Conservation (phyloP, 2,113 vertebrate species). For the Willisornis vidua region DNA sequence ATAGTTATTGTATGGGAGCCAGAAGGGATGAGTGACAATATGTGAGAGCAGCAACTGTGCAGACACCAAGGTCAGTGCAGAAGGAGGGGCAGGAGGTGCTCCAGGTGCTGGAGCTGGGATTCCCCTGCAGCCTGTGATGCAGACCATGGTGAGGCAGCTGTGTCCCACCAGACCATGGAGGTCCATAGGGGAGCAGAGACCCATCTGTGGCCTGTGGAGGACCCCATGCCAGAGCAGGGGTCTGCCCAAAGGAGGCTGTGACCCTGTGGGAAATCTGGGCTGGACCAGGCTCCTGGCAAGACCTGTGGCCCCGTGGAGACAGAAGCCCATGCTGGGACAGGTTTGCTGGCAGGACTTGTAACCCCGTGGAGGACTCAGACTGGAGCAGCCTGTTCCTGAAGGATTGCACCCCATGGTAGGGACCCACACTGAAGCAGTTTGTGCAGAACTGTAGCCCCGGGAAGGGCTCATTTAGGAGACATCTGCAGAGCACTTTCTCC, state of each 20-base stretch:
- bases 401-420: background rate
- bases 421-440: too few relatives aligned
- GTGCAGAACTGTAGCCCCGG: background rate
- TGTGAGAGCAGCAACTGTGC: fast-evolving
- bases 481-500: background rate
- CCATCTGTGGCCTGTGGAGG: background rate
- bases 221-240: background rate
- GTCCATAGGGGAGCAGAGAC: background rate
- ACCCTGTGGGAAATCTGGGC: background rate
- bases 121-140: background rate
- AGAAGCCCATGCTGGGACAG: too few relatives aligned
- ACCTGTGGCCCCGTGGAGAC: background rate
- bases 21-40: background rate
- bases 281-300: background rate
- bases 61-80: background rate
- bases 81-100: background rate
- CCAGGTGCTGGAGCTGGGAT: background rate
- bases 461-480: background rate
- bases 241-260: background rate
- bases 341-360: background rate
- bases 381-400: background rate
- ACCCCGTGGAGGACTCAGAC: background rate
- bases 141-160: background rate
- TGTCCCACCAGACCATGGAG: background rate
- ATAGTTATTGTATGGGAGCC: background rate